A percentile compares a stretch with the other conserved stretches of the same genome.
Evolutionary conservation across 2,797 vertebrate genomes (phyloP).

Genomic region (Pipistrellus kuhlii): DNA sequence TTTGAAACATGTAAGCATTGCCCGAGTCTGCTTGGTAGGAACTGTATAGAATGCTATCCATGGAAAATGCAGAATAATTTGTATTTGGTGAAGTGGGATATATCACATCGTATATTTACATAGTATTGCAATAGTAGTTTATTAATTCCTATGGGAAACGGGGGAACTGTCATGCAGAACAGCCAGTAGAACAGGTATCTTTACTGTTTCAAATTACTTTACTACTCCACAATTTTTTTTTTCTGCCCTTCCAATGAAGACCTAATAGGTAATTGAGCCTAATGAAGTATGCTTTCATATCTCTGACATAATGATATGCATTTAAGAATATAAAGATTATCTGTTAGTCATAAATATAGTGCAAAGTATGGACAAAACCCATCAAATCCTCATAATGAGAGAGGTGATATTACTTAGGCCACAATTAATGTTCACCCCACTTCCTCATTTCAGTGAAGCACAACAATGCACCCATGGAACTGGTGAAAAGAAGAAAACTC

Average conservation of each 20-base stretch:
- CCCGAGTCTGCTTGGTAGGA: not conserved
- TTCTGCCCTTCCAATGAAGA: conserved; percentile 30
- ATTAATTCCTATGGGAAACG: not conserved
- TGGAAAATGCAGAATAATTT: conserved; percentile 28
- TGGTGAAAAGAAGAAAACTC: not conserved
- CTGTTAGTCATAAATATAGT: conserved; percentile 36
- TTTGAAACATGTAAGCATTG: conserved; percentile 25
- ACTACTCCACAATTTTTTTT: conserved; percentile 8
- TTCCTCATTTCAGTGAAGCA: conserved; percentile 52
- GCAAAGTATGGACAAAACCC: conserved; percentile 26
- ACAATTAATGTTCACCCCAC: conserved; percentile 26
- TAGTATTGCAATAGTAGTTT: not conserved
- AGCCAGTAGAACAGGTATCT: not conserved
- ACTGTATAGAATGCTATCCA: not conserved
- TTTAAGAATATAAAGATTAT: conserved; percentile 52
- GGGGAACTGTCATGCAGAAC: not conserved
- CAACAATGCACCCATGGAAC: not conserved
- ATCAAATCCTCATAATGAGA: not conserved
- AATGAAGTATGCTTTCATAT: conserved; percentile 57
- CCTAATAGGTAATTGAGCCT: conserved; percentile 33
- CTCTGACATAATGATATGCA: conserved; percentile 49
- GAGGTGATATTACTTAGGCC: not conserved
- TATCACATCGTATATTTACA: conserved; percentile 10
- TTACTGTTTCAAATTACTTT: conserved; percentile 53
- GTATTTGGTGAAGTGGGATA: not conserved